These are phyloP conservation scores for Eufriesea mexicana DNA, from an alignment of 1,140 invertebrate species.

Conservation along the genomic window DNA sequence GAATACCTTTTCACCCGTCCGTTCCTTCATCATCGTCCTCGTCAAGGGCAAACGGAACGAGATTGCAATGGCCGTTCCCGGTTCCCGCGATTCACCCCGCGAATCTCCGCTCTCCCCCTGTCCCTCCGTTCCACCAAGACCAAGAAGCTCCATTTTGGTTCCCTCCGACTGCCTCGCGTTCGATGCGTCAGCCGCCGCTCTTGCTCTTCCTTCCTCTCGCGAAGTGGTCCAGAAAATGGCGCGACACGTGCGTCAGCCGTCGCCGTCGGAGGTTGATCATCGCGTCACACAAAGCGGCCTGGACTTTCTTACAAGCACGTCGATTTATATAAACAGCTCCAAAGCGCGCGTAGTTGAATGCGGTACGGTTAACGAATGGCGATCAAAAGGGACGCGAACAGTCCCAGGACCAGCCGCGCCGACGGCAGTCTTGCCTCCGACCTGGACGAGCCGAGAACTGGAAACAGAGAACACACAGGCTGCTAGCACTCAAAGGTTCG, in stretches of 20 bases:
- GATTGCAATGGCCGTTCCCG: not conserved
- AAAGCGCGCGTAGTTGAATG: conserved; percentile 72
- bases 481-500: not conserved
- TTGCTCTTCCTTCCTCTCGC: not conserved
- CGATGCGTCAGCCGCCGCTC: no score
- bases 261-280: conserved; percentile 37
- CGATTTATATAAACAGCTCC: conserved; percentile 75
- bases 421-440: conserved; percentile 40
- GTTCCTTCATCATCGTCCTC: not conserved
- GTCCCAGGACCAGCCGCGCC: conserved; percentile 63
- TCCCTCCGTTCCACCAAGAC: not conserved
- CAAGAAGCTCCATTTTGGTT: no score
- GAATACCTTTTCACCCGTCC: not conserved
- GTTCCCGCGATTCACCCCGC: not conserved
- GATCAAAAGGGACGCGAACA: conserved; percentile 68
- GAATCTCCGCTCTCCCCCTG: not conserved
- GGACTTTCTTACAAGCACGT: conserved; percentile 70
- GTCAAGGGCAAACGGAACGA: not conserved
- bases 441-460: conserved; percentile 71
- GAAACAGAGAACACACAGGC: conserved; percentile 51
- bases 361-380: conserved; percentile 68
- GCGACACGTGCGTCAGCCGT: not conserved
- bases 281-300: conserved; percentile 54
- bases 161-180: not conserved
- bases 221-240: conserved; percentile 1